These are phyloP conservation scores for Aphelocoma coerulescens DNA, from an alignment of 2,113 vertebrate genomes.

Conservation along the genomic window DNA sequence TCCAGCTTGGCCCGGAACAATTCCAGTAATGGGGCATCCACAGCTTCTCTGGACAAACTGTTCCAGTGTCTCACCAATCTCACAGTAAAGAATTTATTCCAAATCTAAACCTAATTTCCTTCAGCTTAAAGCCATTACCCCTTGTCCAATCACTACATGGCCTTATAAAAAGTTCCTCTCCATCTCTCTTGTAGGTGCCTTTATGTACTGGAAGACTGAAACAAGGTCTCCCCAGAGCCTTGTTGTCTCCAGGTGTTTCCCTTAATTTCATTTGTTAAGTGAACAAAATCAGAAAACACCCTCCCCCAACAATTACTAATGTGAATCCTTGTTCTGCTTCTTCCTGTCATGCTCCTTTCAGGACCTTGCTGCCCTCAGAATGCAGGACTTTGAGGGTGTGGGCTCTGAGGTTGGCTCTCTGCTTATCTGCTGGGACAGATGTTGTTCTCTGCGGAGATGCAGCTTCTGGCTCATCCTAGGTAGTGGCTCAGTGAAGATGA, in stretches of 20 bases:
- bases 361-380: background rate
- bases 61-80: background rate
- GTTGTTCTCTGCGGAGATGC: background rate
- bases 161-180: background rate
- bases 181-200: background rate
- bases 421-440: background rate
- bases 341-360: background rate
- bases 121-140: background rate
- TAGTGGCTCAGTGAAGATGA: background rate
- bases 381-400: background rate
- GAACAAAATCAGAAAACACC: background rate
- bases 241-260: background rate
- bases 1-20: background rate
- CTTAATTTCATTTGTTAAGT: background rate
- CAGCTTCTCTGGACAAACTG: background rate
- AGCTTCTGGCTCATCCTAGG: background rate
- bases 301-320: background rate
- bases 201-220: background rate
- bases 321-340: accelerated
- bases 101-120: background rate
- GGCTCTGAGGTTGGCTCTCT: background rate
- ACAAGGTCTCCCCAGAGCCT: background rate
- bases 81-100: background rate
- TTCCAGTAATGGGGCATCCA: background rate
- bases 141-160: background rate